Conservation (phyloP, 1,140 invertebrate species). For the Philotrypesis tridentata region DNA sequence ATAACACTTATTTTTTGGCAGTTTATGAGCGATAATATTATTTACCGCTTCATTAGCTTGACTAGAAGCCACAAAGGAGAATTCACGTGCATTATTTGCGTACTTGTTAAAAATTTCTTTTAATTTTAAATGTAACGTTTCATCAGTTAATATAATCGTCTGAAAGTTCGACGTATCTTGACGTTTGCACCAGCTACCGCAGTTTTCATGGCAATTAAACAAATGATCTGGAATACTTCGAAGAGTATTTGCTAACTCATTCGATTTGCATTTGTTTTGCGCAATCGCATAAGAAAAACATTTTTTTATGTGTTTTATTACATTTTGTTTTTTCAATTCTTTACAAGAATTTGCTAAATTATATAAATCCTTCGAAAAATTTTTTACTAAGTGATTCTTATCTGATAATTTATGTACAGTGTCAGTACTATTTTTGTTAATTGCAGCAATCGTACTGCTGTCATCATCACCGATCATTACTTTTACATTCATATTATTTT, state of each 20-base stretch:
- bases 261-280: too few relatives aligned
- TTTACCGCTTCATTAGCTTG: too few relatives aligned
- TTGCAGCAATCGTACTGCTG: slow-evolving; percentile 27
- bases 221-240: slow-evolving; percentile 12
- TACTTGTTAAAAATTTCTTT: slow-evolving; percentile 48
- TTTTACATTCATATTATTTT: slow-evolving; percentile 29
- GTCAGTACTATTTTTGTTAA: not conserved
- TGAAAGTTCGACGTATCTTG: slow-evolving; percentile 36
- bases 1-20: not conserved
- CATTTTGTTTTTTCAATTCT: not conserved
- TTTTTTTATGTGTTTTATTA: slow-evolving; percentile 3
- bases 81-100: slow-evolving; percentile 44
- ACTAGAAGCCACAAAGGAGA: too few relatives aligned
- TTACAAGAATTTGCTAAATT: not conserved
- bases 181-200: slow-evolving; percentile 35
- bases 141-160: slow-evolving; percentile 26
- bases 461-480: slow-evolving; percentile 35
- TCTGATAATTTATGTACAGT: not conserved
- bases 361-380: not conserved
- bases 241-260: slow-evolving; percentile 31
- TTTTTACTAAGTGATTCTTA: not conserved
- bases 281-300: too few relatives aligned
- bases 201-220: not conserved
- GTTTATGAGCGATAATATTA: not conserved
- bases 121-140: too few relatives aligned